Percentiles rank a stretch among this genome's conserved stretches.
Evolutionary conservation across 1,140 invertebrate genomes (phyloP).

Genomic region (Diorhabda carinulata): DNA sequence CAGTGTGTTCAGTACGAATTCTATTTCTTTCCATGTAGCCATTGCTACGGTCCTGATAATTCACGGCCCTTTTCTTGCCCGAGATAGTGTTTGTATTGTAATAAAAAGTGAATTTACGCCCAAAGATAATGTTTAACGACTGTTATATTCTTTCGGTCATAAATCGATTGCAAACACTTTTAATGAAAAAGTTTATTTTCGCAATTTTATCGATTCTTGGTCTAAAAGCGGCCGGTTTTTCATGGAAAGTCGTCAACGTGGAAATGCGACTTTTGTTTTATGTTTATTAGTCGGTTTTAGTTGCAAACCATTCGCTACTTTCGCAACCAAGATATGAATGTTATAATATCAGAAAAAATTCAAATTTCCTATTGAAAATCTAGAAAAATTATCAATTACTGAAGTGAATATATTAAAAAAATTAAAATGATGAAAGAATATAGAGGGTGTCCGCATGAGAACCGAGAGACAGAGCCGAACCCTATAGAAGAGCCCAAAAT

Average conservation of each 20-base stretch:
- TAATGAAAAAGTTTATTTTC: conserved; percentile 13
- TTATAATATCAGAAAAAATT: no score
- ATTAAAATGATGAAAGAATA: no score
- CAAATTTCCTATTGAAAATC: no score
- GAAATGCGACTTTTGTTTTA: conserved; percentile 5
- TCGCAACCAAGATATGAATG: no score
- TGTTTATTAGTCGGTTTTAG: background rate
- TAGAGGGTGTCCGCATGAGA: no score
- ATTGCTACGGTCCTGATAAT: background rate
- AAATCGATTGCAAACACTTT: conserved; percentile 17
- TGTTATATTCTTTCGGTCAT: conserved; percentile 7
- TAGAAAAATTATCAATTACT: no score
- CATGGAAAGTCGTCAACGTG: background rate
- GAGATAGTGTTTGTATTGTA: conserved; percentile 7
- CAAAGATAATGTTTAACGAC: conserved; percentile 4
- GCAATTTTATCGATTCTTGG: background rate
- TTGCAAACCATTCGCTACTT: no score
- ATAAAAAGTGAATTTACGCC: conserved; percentile 9
- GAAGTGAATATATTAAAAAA: no score
- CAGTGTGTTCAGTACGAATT: no score
- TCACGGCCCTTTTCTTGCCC: background rate
- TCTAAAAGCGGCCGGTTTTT: conserved; percentile 3
- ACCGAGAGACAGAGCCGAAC: no score
- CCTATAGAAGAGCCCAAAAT: no score
- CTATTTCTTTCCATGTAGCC: background rate